phyloP scores from a whole-genome alignment of 2,888 invertebrate genomes.

The Onchidella celtica region DNA sequence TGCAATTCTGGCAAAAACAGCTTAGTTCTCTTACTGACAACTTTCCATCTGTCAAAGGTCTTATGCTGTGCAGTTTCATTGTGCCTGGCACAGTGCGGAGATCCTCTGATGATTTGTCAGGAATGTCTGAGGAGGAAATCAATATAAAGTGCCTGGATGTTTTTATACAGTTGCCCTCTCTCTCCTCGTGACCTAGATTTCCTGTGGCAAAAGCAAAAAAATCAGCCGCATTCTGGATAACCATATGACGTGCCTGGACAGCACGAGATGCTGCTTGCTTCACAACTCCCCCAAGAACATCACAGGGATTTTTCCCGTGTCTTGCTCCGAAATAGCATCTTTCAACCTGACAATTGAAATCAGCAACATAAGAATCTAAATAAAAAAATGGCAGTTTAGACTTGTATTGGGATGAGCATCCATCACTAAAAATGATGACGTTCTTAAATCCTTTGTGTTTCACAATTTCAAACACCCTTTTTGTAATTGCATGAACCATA shows the following conservation, averaged over 20 bases:
- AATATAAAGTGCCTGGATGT: background rate
- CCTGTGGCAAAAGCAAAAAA: background rate
- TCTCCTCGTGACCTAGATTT: background rate
- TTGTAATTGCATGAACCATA: background rate
- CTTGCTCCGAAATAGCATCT: constrained; percentile 22
- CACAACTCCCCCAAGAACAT: background rate
- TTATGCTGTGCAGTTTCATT: background rate
- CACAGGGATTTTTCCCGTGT: constrained; percentile 20
- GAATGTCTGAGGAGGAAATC: background rate
- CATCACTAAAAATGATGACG: constrained; percentile 35
- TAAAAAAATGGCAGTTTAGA: constrained; percentile 33
- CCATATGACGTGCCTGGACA: background rate
- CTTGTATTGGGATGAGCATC: constrained; percentile 41
- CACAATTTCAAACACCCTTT: background rate
- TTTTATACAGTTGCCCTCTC: background rate
- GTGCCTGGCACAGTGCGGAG: background rate
- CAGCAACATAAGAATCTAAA: background rate
- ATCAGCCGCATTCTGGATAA: background rate
- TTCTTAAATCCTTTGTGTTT: background rate
- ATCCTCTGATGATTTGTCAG: background rate
- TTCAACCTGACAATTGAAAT: background rate
- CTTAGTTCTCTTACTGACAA: background rate
- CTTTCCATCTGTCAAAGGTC: background rate
- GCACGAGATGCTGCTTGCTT: constrained; percentile 10
- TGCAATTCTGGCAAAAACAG: background rate